These are phyloP conservation scores for Sylvilagus floridanus DNA, from an alignment of 2,797 vertebrate genomes.

Conservation along the genomic window DNA sequence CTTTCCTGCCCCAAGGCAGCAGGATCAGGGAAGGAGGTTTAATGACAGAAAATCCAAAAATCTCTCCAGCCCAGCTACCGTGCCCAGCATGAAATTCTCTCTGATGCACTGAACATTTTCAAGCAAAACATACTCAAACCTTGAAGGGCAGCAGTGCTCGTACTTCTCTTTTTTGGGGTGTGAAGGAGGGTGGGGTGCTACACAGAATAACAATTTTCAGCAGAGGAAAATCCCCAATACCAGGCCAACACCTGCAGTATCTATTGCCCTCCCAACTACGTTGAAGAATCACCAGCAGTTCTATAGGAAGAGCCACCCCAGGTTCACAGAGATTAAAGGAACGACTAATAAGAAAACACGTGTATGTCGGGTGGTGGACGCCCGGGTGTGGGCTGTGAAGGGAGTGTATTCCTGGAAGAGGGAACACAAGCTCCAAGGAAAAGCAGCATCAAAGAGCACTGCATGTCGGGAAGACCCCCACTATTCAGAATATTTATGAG, in stretches of 20 bases:
- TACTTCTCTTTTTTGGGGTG: constrained; percentile 67
- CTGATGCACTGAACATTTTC: not conserved
- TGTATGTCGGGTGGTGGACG: fast-evolving
- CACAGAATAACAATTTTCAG: constrained; percentile 31
- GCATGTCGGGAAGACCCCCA: not conserved
- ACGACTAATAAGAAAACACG: not conserved
- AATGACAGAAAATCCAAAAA: not conserved
- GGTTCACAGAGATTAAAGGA: not conserved
- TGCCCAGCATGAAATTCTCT: constrained; percentile 26
- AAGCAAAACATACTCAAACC: constrained; percentile 35
- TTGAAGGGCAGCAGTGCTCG: not conserved
- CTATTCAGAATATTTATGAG: not conserved
- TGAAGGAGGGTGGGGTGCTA: constrained; percentile 58
- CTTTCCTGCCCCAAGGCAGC: fast-evolving
- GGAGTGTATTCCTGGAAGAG: fast-evolving
- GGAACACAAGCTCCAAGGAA: not conserved
- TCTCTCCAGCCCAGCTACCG: not conserved
- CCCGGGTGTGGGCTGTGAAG: fast-evolving
- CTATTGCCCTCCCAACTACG: not conserved
- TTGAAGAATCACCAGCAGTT: not conserved
- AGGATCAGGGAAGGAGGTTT: not conserved
- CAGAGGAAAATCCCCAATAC: constrained; percentile 63
- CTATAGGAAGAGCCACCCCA: not conserved
- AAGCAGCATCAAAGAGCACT: not conserved
- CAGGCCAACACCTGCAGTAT: constrained; percentile 29